Conservation (phyloP, 2,113 vertebrate genomes). For the Megaleporinus macrocephalus region DNA sequence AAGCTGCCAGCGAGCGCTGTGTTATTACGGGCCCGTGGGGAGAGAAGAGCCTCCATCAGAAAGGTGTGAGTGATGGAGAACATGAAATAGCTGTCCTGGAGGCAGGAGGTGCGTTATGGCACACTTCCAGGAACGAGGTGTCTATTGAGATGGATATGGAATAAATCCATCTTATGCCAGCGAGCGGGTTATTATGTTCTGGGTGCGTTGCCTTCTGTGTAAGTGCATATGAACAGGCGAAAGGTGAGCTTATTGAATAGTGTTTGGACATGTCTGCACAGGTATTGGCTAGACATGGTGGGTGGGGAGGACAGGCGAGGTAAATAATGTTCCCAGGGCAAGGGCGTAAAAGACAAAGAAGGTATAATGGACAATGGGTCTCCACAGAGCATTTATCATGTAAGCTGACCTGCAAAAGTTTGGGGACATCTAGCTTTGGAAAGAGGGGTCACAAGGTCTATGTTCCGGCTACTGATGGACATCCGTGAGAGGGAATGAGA, state of each 20-base stretch:
- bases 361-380: not conserved
- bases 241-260: slow-evolving; percentile 35
- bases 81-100: slow-evolving; percentile 60
- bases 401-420: no score
- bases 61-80: slow-evolving; percentile 71
- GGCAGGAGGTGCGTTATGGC: slow-evolving; percentile 66
- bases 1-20: slow-evolving; percentile 65
- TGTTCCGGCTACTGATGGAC: no score
- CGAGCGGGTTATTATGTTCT: slow-evolving; percentile 69
- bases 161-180: slow-evolving; percentile 70
- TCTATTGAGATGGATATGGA: slow-evolving; percentile 65
- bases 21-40: slow-evolving; percentile 66
- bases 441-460: no score
- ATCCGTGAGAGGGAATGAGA: no score
- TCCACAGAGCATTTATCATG: not conserved
- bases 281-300: not conserved
- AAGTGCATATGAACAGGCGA: slow-evolving; percentile 71
- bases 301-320: not conserved
- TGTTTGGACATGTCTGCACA: not conserved
- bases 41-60: slow-evolving; percentile 61
- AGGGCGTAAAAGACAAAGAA: not conserved
- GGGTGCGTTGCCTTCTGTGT: slow-evolving; percentile 63
- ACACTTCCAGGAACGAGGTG: slow-evolving; percentile 72
- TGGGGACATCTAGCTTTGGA: no score
- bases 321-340: not conserved